Conservation (phyloP, 2,797 vertebrate species). For the Setipinna tenuifilis region DNA sequence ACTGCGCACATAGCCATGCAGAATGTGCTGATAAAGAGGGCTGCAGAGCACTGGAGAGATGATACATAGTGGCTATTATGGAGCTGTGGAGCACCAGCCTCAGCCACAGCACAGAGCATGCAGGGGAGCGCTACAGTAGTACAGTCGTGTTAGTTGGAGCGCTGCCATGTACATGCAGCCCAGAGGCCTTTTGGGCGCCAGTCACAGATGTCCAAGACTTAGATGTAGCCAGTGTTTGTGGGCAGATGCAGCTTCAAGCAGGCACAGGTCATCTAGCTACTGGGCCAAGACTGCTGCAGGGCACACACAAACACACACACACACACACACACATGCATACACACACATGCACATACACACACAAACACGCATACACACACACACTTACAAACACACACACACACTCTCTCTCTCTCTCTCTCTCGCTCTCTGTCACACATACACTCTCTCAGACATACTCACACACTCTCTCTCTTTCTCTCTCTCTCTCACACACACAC, state of each 20-base stretch:
- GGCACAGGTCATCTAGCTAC: neutral
- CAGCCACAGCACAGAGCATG: neutral
- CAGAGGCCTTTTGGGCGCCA: neutral
- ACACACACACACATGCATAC: neutral
- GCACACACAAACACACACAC: neutral
- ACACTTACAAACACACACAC: neutral
- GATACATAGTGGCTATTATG: neutral
- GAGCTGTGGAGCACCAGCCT: no score
- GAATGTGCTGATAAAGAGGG: neutral
- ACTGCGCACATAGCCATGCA: neutral
- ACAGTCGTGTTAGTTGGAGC: neutral
- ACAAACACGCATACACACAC: neutral
- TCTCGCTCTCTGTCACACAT: neutral
- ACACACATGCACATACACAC: neutral
- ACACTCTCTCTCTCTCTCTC: neutral
- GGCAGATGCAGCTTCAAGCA: slow-evolving; percentile 6
- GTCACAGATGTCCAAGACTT: neutral
- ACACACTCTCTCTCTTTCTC: no score
- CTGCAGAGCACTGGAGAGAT: neutral
- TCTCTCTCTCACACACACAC: neutral
- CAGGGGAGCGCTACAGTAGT: neutral
- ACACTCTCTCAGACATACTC: neutral
- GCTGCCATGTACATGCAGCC: neutral
- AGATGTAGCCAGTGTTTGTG: slow-evolving; percentile 5
- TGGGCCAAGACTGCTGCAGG: neutral